Evolutionary conservation across 2,113 vertebrate genomes (phyloP), one percentile per base, ranked within the genome.

Genomic region (Gasterosteus aculeatus): DNA sequence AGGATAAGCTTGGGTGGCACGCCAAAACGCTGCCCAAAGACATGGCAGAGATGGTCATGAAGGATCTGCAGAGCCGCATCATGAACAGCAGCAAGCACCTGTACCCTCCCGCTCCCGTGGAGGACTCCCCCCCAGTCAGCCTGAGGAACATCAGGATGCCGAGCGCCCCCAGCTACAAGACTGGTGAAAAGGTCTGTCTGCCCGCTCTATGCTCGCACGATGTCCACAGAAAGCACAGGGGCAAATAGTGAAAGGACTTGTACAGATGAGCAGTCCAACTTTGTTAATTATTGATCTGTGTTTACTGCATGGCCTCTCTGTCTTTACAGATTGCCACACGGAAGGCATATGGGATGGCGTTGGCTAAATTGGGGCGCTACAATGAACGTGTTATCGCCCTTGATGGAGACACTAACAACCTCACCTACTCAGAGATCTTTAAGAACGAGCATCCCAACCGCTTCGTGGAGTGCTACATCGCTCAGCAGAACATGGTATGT

Each of bases 401-500:
- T 69, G 97, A 99, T 11, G 96, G 96, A 1, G 97, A 99, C 89
- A 98, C 96, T 18, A 98, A 98, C 89, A 99, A 98, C 81, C 96
- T 96, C 69, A 99, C 97, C 85, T 98, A 94, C 90, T 95, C 97
- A 0, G 97, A 98, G 16, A 88, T 98, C 67, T 99, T 98, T 83
- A 99, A 95, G 91, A 98, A 99, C 62, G 97, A 98, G 44, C 95
- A 98, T 69, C 97, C 97, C 2, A 94, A 90, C 80, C 96, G 96
- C 70, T 99, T 95, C 89, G 95, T 99, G 1, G 97, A 99, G 84
- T 99, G 97, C 88, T 98, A 96, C 94, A 95, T 98, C 10, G 96
- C 97, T 22, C 96, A 99, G 83, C 97, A 99, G 89, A 99, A 99
- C 91, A 98, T 98, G 97, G 97, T 99, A 93, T 61, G 75, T 83